These are phyloP conservation scores for Brachionus manjavacas DNA, from an alignment of 1,140 invertebrate genomes.

Conservation along the genomic window DNA sequence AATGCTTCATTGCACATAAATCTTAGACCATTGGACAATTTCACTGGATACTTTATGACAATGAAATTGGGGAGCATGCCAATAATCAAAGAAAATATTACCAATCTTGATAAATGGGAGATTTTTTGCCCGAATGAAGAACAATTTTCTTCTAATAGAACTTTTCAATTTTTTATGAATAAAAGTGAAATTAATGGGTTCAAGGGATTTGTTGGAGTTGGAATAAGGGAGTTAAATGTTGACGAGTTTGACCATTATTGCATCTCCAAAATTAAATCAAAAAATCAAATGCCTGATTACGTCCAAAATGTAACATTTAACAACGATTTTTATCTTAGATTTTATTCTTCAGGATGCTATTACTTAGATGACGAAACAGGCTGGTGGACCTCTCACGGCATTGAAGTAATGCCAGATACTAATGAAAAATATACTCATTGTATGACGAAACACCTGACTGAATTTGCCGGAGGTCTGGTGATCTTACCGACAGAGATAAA, in stretches of 20 bases:
- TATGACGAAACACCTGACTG: slow-evolving; percentile 54
- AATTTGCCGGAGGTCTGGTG: slow-evolving; percentile 55
- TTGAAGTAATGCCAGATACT: slow-evolving; percentile 47
- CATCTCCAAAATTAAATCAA: neutral
- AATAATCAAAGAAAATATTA: neutral
- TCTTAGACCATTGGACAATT: neutral
- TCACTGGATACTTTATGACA: neutral
- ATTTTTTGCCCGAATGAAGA: slow-evolving; percentile 6
- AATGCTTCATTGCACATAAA: slow-evolving; percentile 39
- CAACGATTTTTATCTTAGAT: slow-evolving; percentile 44
- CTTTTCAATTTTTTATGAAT: neutral
- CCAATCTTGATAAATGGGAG: neutral
- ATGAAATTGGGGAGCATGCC: neutral
- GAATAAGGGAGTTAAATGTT: slow-evolving; percentile 2
- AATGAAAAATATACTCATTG: slow-evolving; percentile 46
- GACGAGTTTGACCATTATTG: slow-evolving; percentile 4
- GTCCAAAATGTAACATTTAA: slow-evolving; percentile 42
- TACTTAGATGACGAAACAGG: slow-evolving; percentile 44
- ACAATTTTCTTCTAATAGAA: neutral
- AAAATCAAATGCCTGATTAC: neutral
- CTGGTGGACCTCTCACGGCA: slow-evolving; percentile 47
- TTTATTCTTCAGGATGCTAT: slow-evolving; percentile 45
- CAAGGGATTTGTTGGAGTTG: slow-evolving; percentile 21
- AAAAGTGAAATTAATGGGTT: slow-evolving; percentile 8
- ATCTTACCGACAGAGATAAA: slow-evolving; percentile 57